phyloP scores from a whole-genome alignment of 2,113 vertebrate species.

The Gallinago paraguaiae region DNA sequence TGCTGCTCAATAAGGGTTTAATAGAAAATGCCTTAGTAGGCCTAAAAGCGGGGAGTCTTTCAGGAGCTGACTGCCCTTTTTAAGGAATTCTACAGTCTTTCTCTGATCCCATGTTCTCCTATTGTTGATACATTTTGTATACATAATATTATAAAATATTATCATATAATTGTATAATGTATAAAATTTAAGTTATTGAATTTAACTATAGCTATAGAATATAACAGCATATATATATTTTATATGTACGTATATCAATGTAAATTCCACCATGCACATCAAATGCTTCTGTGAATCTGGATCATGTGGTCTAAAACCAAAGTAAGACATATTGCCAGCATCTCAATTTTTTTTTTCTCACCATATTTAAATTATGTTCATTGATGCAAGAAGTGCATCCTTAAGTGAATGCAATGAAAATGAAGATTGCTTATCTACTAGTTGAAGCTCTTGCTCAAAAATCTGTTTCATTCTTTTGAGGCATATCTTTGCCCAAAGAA shows the following conservation, averaged over 20 bases:
- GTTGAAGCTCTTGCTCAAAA: background rate
- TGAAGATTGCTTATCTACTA: background rate
- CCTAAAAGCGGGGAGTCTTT: background rate
- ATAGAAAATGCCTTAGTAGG: background rate
- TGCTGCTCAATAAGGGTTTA: background rate
- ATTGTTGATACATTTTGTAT: background rate
- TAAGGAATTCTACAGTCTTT: background rate
- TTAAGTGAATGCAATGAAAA: background rate
- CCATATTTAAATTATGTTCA: background rate
- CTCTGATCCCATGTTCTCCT: background rate
- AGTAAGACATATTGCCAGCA: background rate
- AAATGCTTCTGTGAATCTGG: background rate
- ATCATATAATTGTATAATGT: background rate
- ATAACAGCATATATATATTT: background rate
- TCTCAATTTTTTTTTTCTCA: background rate
- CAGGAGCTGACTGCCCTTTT: background rate
- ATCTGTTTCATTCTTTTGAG: background rate
- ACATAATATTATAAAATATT: background rate
- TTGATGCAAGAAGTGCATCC: background rate
- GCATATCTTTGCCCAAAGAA: background rate
- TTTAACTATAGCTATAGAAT: background rate
- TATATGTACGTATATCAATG: background rate
- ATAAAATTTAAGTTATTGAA: background rate
- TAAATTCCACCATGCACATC: background rate
- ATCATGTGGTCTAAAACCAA: background rate